Conservation (phyloP, 2,113 vertebrate species). For the Archilochus colubris region DNA sequence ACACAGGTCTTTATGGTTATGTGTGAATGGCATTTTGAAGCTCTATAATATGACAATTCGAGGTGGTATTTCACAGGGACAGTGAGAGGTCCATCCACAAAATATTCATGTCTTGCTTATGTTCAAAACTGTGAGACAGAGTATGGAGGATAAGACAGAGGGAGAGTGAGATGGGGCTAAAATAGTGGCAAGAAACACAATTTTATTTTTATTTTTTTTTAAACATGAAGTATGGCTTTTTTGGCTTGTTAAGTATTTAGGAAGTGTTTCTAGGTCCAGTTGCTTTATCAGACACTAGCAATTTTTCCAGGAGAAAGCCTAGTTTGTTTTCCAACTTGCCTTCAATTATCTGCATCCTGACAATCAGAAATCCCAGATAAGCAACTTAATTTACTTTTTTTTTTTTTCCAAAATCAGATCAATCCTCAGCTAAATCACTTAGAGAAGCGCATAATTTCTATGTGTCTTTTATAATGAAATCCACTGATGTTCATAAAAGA, state of each 20-base stretch:
- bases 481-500: background rate
- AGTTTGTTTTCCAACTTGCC: background rate
- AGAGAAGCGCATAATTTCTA: background rate
- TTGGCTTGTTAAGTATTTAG: background rate
- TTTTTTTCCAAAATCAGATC: background rate
- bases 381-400: background rate
- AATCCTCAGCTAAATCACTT: background rate
- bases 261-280: background rate
- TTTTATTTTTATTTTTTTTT: too few species aligned
- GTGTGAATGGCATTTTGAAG: background rate
- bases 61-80: background rate
- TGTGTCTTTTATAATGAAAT: background rate
- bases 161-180: background rate
- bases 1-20: background rate
- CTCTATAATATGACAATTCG: background rate
- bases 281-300: background rate
- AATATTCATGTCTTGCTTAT: background rate
- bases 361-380: background rate
- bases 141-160: background rate
- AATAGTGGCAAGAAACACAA: background rate
- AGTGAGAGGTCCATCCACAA: background rate
- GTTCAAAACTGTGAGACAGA: background rate
- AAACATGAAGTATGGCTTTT: background rate
- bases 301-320: background rate
- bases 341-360: background rate